Conservation (phyloP, 1,140 invertebrate genomes). For the Hydropsyche tenuis region DNA sequence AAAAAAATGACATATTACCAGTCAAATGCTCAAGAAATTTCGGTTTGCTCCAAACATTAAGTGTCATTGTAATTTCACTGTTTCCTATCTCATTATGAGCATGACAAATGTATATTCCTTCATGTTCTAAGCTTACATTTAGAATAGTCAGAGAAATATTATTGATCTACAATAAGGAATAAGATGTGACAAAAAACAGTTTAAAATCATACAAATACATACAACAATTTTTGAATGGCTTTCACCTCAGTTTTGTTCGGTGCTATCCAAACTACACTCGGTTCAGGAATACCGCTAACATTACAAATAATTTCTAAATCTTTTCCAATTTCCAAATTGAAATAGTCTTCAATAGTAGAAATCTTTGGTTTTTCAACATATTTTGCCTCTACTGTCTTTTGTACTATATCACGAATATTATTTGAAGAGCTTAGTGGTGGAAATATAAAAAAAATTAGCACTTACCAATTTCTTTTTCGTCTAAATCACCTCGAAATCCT, state of each 20-base stretch:
- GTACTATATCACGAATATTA: neutral
- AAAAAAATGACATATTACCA: constrained; percentile 12
- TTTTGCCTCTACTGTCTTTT: neutral
- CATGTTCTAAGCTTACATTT: neutral
- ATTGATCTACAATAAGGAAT: constrained; percentile 1
- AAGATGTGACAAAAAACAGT: too few species aligned
- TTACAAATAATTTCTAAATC: neutral
- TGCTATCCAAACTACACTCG: constrained; percentile 11
- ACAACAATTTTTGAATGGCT: too few species aligned
- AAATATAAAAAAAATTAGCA: neutral
- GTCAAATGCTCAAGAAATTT: constrained; percentile 13
- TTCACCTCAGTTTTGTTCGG: neutral
- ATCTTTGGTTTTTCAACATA: constrained; percentile 30
- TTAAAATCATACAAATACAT: neutral
- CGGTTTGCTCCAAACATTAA: constrained; percentile 19
- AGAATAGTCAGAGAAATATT: constrained; percentile 10
- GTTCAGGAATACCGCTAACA: constrained; percentile 21
- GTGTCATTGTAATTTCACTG: neutral
- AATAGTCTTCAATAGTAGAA: neutral
- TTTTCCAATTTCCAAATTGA: constrained; percentile 17
- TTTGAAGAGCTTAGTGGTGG: neutral
- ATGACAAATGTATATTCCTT: constrained; percentile 25
- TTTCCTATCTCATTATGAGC: constrained; percentile 21
- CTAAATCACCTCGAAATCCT: neutral
- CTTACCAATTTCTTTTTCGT: constrained; percentile 15